Conservation (phyloP, 64 coral and sea anemone species). For the Catalaphyllia jardinei region DNA sequence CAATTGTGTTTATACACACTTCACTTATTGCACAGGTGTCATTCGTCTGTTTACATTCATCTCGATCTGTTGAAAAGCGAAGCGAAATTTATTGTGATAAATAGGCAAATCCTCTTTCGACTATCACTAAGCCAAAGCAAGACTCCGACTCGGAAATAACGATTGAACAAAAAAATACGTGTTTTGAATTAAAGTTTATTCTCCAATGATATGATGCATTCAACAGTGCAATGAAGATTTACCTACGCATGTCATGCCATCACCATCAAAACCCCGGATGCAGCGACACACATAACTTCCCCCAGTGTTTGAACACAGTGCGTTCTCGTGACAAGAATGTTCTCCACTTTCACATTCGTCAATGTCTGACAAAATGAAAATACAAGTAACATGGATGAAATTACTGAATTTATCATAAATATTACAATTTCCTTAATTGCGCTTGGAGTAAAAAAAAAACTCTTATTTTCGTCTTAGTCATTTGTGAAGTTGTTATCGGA, state of each 20-base stretch:
- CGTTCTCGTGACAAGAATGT: not conserved
- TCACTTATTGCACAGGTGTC: constrained; percentile 8
- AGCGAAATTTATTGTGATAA: no score
- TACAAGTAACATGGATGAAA: not conserved
- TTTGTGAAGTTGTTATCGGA: no score
- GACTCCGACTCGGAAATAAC: not conserved
- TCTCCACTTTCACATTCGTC: not conserved
- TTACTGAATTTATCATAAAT: no score
- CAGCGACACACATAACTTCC: not conserved
- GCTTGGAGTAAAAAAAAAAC: no score
- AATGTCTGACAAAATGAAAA: not conserved
- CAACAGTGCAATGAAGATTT: no score
- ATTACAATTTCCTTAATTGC: no score
- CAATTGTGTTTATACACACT: not conserved
- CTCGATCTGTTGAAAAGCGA: constrained; percentile 9
- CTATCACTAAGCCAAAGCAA: no score
- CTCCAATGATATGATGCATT: no score
- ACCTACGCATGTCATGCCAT: not conserved
- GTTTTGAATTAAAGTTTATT: not conserved
- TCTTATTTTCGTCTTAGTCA: no score
- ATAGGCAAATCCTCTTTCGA: no score
- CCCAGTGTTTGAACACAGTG: not conserved
- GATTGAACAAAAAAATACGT: not conserved
- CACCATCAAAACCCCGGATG: not conserved
- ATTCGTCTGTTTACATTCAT: not conserved